Base-by-base conservation (phyloP, 2,888 invertebrate species). In the Melipona bicolor region DNA sequence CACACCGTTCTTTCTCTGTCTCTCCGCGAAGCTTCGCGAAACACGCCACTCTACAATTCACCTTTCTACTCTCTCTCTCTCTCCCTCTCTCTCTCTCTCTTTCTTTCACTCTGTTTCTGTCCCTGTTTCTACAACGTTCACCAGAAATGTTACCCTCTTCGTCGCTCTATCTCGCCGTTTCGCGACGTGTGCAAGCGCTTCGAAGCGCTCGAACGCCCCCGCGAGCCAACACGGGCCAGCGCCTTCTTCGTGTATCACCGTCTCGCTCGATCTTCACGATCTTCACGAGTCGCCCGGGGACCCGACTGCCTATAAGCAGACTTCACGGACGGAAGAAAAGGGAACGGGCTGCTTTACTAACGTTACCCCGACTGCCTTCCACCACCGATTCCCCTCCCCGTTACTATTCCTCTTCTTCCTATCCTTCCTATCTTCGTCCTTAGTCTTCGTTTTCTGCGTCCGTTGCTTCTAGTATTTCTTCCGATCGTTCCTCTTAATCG, bases 121-220 rank as follows among this genome's bases (percentile, higher is more conserved):
- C 59, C 61, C 50, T 21, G 49, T 59, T 27, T n/a, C 56, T n/a
- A n/a, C 49, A 49, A 49, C 43, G 43, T 43, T 43, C 9, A 43
- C 36, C 17, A n/a, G 36, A 36, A 24, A 67, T 69, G 49, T 15
- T 9, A 36, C 5, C 21, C 64, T 77, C 72, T 49, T 43, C n/a
- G 64, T 72, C 50, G 50, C 75, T 27, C 82, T 71, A 73, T 77
- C 79, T 74, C 54, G 70, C 74, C 78, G 75, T 79, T 19, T 73
- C 76, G 79, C 83, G 87, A 87, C 87, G 85, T 87, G 85, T 84
- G 87, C 88, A 85, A 86, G 87, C 88, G 85, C 86, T 89, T 85
- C 87, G 87, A 81, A 88, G 77, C 88, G 89, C 91, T 92, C 91
- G 92, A 94, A 94, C 94, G 94, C 95, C 95, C 94, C 94, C 95